phyloP scores from a whole-genome alignment of 2,797 vertebrate species.

The Poeciliopsis gracilis region DNA sequence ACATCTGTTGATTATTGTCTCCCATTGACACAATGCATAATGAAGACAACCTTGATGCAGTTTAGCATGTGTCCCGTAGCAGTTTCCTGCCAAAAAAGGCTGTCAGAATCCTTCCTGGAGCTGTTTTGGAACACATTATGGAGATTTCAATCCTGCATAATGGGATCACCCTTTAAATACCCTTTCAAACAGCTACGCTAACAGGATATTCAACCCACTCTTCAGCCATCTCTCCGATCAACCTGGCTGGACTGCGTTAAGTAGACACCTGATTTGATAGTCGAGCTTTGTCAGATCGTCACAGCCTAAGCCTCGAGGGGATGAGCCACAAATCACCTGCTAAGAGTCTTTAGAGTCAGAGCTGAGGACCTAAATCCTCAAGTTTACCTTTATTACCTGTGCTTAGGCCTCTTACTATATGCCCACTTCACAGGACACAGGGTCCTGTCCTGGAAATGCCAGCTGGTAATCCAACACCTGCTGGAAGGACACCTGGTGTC shows the following conservation, averaged over 20 bases:
- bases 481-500: slow-evolving; percentile 67
- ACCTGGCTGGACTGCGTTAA: slow-evolving; percentile 64
- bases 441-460: slow-evolving; percentile 73
- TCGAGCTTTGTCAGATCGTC: slow-evolving; percentile 78
- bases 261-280: slow-evolving; percentile 75
- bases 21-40: slow-evolving; percentile 7
- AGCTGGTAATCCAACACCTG: slow-evolving; percentile 67
- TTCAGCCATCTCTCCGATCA: slow-evolving; percentile 57
- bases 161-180: slow-evolving; percentile 72
- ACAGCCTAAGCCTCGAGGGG: slow-evolving; percentile 80
- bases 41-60: slow-evolving; percentile 25
- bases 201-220: slow-evolving; percentile 61
- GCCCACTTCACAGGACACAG: slow-evolving; percentile 73
- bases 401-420: slow-evolving; percentile 80
- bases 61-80: slow-evolving; percentile 38
- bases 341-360: slow-evolving; percentile 87
- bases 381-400: slow-evolving; percentile 84
- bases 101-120: slow-evolving; percentile 63
- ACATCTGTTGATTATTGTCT: slow-evolving; percentile 16
- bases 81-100: slow-evolving; percentile 37
- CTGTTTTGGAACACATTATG: slow-evolving; percentile 59
- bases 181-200: slow-evolving; percentile 67
- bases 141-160: slow-evolving; percentile 68
- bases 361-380: slow-evolving; percentile 85
- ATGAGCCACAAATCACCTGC: slow-evolving; percentile 91